Evolutionary conservation across 2,113 vertebrate species (phyloP).

Genomic region (cat (Felis catus)): F.catus_Fca126_mat1.0 CM031415.1:182650501-182651000

Average conservation of each 20-base stretch:
- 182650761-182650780: background rate
- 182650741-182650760: too few species aligned
- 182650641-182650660: background rate
- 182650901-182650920: background rate
- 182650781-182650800: background rate
- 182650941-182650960: background rate
- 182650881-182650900: background rate
- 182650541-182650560: background rate
- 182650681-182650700: too few species aligned
- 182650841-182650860: background rate
- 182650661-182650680: too few species aligned
- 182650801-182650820: too few species aligned
- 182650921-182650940: background rate
- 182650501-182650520: background rate
- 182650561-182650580: background rate
- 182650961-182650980: background rate
- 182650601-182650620: background rate
- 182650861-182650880: background rate
- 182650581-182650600: background rate
- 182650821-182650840: background rate
- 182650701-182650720: too few species aligned
- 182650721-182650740: too few species aligned
- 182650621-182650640: background rate
- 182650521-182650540: accelerated
- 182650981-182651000: background rate